These are phyloP conservation scores for Troglohyphantes excavatus DNA, from an alignment of 2,888 invertebrate species.

Conservation along the genomic window DNA sequence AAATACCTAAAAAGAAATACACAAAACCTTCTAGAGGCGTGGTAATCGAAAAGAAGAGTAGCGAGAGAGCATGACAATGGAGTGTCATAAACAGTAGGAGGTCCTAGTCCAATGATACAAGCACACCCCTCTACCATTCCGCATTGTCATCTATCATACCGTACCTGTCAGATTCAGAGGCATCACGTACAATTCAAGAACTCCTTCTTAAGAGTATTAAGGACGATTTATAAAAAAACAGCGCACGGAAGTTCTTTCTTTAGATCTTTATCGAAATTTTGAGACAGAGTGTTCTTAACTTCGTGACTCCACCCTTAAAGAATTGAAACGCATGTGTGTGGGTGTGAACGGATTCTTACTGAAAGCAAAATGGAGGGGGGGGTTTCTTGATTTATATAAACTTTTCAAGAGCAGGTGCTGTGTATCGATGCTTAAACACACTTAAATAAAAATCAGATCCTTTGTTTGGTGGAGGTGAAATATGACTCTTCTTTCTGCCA, in stretches of 20 bases:
- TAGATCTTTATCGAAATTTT: conserved; percentile 52
- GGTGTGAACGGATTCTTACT: neutral
- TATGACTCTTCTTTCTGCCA: conserved; percentile 9
- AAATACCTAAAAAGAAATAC: too few species aligned
- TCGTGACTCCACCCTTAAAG: conserved; percentile 25
- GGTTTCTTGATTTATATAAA: conserved; percentile 6
- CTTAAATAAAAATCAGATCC: conserved; percentile 11
- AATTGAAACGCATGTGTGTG: conserved; percentile 8
- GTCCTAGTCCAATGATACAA: conserved; percentile 54
- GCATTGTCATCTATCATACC: conserved; percentile 71
- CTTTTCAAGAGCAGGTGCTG: conserved; percentile 52
- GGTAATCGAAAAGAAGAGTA: conserved; percentile 5
- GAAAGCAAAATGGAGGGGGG: neutral
- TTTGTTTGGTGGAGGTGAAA: conserved; percentile 33
- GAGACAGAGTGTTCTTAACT: conserved; percentile 49
- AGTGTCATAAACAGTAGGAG: conserved; percentile 68
- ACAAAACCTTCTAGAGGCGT: neutral
- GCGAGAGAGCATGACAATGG: conserved; percentile 52
- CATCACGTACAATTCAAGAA: conserved; percentile 43
- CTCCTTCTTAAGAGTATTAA: conserved; percentile 53
- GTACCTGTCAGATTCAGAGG: conserved; percentile 71
- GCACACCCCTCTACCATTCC: conserved; percentile 44
- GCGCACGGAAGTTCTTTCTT: conserved; percentile 48
- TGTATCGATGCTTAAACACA: conserved; percentile 43
- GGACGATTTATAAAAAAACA: conserved; percentile 54